Conservation (phyloP, 1,140 invertebrate species). For the Melitaea cinxia region DNA sequence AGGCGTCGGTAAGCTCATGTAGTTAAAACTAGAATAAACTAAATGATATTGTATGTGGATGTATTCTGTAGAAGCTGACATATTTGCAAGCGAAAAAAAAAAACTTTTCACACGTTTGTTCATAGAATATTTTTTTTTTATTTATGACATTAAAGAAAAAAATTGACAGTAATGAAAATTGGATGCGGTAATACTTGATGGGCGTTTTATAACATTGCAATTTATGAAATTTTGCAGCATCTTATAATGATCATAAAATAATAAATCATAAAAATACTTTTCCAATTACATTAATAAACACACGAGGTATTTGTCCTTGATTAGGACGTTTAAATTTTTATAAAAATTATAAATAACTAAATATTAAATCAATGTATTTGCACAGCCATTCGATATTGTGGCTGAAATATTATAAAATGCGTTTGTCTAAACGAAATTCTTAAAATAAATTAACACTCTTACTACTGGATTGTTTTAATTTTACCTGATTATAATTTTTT, state of each 20-base stretch:
- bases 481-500: slow-evolving; percentile 1
- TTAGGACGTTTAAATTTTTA: neutral
- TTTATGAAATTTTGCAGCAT: slow-evolving; percentile 2
- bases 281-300: too few species aligned
- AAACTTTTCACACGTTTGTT: too few species aligned
- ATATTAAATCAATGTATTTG: slow-evolving; percentile 12
- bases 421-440: neutral
- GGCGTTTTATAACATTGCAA: neutral
- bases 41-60: neutral
- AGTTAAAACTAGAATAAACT: slow-evolving; percentile 49
- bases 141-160: too few species aligned
- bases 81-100: too few species aligned
- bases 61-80: neutral
- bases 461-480: neutral
- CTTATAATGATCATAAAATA: neutral
- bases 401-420: slow-evolving; percentile 32
- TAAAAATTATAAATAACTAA: neutral
- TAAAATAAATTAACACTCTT: slow-evolving; percentile 11
- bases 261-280: neutral
- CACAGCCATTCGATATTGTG: slow-evolving; percentile 49
- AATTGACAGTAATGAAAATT: too few species aligned
- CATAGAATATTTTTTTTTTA: too few species aligned
- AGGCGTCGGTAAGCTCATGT: slow-evolving; percentile 69
- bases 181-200: neutral
- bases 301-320: too few species aligned